These are phyloP conservation scores for Holothuria scabra DNA, from an alignment of 53 echinoderm and acorn worm genomes.

Conservation along the genomic window DNA sequence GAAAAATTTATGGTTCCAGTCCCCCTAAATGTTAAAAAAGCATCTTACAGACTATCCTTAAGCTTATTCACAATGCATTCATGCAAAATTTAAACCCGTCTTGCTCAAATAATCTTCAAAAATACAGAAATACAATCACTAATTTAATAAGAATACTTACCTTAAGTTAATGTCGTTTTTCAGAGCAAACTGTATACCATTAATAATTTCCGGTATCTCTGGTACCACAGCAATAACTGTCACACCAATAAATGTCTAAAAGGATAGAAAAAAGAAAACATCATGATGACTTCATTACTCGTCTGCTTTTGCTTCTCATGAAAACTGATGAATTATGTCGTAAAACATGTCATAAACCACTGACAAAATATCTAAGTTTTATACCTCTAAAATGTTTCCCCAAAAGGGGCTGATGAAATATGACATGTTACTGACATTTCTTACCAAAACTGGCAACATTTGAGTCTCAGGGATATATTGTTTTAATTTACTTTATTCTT, in stretches of 20 bases:
- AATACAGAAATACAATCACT: no score
- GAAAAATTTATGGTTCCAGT: no score
- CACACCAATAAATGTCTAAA: slow-evolving; percentile 84
- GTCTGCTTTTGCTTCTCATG: neutral
- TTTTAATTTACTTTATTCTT: no score
- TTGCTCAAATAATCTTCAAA: no score
- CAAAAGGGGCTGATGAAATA: neutral
- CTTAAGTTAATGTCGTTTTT: slow-evolving; percentile 95
- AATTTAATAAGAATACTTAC: slow-evolving; percentile 13
- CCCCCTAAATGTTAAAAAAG: no score
- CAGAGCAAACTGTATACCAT: slow-evolving; percentile 92
- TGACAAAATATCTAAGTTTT: neutral
- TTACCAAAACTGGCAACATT: no score
- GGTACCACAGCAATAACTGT: slow-evolving; percentile 88
- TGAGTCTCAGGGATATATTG: no score
- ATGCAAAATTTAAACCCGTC: no score
- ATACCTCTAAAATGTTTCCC: neutral
- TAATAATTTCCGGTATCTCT: slow-evolving; percentile 92
- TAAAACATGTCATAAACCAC: neutral
- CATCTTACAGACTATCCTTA: no score
- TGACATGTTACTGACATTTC: no score
- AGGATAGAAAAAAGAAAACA: slow-evolving; percentile 34
- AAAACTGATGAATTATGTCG: neutral
- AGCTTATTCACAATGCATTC: no score
- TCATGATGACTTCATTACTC: neutral